phyloP scores from a whole-genome alignment of 2,888 invertebrate genomes.

The Heliconius charithonia region DNA sequence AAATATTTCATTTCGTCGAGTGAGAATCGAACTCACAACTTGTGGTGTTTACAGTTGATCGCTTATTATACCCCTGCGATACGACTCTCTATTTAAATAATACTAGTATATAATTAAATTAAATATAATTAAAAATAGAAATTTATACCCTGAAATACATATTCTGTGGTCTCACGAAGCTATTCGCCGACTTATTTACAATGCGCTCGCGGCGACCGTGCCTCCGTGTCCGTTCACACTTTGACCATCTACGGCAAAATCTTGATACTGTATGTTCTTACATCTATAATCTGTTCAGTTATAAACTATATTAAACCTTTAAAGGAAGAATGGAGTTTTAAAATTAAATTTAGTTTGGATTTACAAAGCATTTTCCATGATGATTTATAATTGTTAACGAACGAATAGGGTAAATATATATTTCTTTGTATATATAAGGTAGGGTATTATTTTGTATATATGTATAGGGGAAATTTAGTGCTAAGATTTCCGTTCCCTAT shows the following conservation, averaged over 20 bases:
- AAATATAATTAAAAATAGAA: neutral
- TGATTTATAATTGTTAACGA: neutral
- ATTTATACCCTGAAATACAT: neutral
- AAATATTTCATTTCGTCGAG: too few species aligned
- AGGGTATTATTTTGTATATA: too few species aligned
- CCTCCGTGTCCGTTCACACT: conserved; percentile 46
- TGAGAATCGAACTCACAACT: too few species aligned
- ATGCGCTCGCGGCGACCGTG: conserved; percentile 43
- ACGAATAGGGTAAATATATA: neutral
- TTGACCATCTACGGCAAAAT: conserved; percentile 47
- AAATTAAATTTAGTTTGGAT: neutral
- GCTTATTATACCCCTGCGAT: too few species aligned
- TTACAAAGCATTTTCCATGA: neutral
- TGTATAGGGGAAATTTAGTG: neutral
- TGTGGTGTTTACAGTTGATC: too few species aligned
- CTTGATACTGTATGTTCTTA: conserved; percentile 43
- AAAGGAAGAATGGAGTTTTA: neutral
- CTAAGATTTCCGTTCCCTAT: neutral
- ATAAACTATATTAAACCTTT: conserved; percentile 1
- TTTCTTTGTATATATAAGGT: too few species aligned
- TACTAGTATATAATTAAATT: neutral
- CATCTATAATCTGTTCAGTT: conserved; percentile 24
- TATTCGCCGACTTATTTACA: conserved; percentile 45
- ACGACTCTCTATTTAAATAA: too few species aligned
- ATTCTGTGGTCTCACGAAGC: conserved; percentile 36